Evolutionary conservation across 2,888 invertebrate genomes (phyloP), one percentile per base, ranked within the genome.

Genomic region (Drosophila gaucha): DNA sequence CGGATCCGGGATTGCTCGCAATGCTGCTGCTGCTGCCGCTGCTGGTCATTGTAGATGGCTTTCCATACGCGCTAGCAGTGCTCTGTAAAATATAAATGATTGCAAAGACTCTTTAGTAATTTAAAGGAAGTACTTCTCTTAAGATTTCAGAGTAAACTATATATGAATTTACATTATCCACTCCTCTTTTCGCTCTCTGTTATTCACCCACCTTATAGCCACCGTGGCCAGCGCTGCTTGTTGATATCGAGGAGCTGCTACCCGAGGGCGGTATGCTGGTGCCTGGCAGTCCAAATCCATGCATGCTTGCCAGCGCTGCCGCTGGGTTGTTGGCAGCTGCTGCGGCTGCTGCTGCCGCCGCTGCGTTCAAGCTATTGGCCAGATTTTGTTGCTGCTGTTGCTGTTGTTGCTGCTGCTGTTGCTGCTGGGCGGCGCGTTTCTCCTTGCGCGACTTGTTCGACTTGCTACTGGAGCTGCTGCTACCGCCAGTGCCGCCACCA

Each of bases 361-460:
- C 86, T 3, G 83, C 90, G 73, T 90, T 90, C 35, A 91, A 62
- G 57, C 88, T 91, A 28, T 89, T 91, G 39, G 90, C 89, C 72
- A 91, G 73, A 65, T 89, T 91, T 60, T 91, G 90, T 56, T 89
- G 89, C 47, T 88, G 89, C 36, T 89, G 89, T 18, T 88, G 88
- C 35, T 89, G 89, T 36, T 89, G 90, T 35, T 89, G 88, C 18
- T 88, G 88, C 50, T 87, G 88, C 18, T 89, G 82, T 43, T 86
- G 86, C 41, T 89, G 90, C 56, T 88, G 89, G 44, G 90, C 90
- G 24, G 90, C 90, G 3, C 91, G 90, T 56, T 91, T 90, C 67
- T 91, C 91, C 58, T 91, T 91, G 14, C 91, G 91, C 30, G 89
- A 89, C 66, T 91, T 91, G 70, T 89, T 90, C 28, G 90, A 90